Evolutionary conservation across 2,888 invertebrate species (phyloP), one percentile per base, ranked within the genome.

Genomic region (Phorcus lineatus): DNA sequence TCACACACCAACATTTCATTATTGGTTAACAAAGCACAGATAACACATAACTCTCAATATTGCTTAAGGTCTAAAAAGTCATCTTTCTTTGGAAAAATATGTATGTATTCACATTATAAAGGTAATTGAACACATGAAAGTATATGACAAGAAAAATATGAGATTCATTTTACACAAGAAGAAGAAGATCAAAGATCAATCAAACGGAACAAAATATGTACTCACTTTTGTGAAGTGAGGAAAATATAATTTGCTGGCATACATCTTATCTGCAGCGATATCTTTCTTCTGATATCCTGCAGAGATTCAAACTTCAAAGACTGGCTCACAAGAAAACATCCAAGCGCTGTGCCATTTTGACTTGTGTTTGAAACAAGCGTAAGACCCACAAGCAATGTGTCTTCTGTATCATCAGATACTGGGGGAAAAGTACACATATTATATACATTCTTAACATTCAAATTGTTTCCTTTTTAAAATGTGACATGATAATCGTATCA

Each of bases 211-310:
- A 36, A n/a, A 36, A 36, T 7, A n/a, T 19, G 36, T 16, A 75
- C 47, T 79, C 81, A 87, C 86, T 86, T 82, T 80, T 86, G 81
- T 70, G 81, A 83, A 22, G 87, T 84, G 66, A 84, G 83, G 36
- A 87, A 81, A 16, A 24, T 77, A 31, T 57, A 81, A 28, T 53
- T 52, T n/a, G 74, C 24, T 22, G 81, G 81, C 17, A 79, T 40
- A 77, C 66, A 66, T 31, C 47, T 40, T 28, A 78, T 36, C 19
- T 66, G 66, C 9, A 19, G 17, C 17, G n/a, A 17, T 36, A 80
- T 17, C 28, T 66, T 13, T n/a, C 28, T 53, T 28, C 76, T 47
- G 16, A 66, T 16, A 4, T 40, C 40, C 28, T 16, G 9, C n/a
- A 53, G 67, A 31, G 53, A 55, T 47, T 53, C 57, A 40, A 16